Evolutionary conservation across 2,113 vertebrate species (phyloP).

Genomic region (Callionymus lyra): DNA sequence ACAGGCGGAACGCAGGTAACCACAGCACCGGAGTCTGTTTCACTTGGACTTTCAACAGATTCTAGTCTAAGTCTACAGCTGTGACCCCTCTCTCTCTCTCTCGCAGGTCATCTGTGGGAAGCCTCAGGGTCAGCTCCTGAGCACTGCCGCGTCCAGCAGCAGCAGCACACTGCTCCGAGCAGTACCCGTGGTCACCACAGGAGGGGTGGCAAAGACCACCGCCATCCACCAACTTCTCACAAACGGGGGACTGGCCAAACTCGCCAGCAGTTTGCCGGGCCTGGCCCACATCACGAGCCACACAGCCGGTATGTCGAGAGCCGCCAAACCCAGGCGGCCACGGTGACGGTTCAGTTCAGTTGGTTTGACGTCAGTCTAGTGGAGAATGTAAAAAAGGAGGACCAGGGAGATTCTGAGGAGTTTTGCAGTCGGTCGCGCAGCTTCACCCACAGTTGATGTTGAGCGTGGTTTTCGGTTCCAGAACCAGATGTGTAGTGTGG

Average conservation of each 20-base stretch:
- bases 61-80: background rate
- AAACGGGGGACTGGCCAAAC: slow-evolving; percentile 86
- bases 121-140: slow-evolving; percentile 69
- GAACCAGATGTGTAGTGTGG: background rate
- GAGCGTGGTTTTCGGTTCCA: slow-evolving; percentile 2
- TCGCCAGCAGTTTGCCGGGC: slow-evolving; percentile 84
- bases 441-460: background rate
- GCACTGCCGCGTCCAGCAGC: slow-evolving; percentile 61
- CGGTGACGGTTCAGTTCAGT: slow-evolving; percentile 29
- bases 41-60: no score
- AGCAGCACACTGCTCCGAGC: slow-evolving; percentile 77
- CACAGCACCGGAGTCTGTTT: no score
- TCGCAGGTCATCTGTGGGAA: slow-evolving; percentile 69
- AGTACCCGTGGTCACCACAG: slow-evolving; percentile 79
- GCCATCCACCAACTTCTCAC: slow-evolving; percentile 91
- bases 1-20: slow-evolving; percentile 67
- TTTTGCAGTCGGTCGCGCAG: no score
- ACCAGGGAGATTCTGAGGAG: background rate
- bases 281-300: slow-evolving; percentile 90
- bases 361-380: no score
- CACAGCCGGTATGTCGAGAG: slow-evolving; percentile 75
- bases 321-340: slow-evolving; percentile 57
- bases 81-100: background rate
- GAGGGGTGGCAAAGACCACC: slow-evolving; percentile 76
- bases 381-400: no score